Conservation (phyloP, 2,797 vertebrate species). For the Parotocinclus haroldoi region DNA sequence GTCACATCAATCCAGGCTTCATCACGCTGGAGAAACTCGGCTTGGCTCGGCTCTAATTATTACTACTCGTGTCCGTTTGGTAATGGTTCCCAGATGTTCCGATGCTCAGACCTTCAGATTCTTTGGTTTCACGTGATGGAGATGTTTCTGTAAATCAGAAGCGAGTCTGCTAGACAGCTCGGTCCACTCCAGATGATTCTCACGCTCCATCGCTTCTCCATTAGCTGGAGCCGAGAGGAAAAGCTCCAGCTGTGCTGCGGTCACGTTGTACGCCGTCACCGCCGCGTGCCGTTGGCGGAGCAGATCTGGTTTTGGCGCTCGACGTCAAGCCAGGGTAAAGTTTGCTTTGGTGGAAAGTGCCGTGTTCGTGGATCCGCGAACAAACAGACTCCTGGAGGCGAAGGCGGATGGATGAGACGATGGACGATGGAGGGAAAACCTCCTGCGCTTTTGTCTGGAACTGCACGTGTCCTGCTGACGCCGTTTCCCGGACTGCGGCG, state of each 20-base stretch:
- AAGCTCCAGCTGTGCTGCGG: constrained; percentile 11
- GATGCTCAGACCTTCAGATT: not conserved
- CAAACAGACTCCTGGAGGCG: constrained; percentile 2
- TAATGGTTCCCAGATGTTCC: constrained; percentile 31
- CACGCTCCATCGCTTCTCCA: constrained; percentile 10
- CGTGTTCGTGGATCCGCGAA: constrained; percentile 22
- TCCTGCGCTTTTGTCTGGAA: no score
- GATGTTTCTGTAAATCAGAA: constrained; percentile 10
- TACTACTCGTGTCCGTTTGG: no score
- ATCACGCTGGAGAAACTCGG: not conserved
- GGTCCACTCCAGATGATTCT: constrained; percentile 9
- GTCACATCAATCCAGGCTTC: no score
- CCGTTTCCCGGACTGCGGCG: not conserved
- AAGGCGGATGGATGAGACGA: constrained; percentile 3
- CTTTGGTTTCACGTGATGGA: constrained; percentile 3
- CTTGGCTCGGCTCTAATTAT: no score
- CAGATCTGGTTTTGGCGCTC: not conserved
- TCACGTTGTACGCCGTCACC: no score
- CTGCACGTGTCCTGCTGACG: no score
- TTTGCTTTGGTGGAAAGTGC: constrained; percentile 37
- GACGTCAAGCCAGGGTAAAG: constrained; percentile 38
- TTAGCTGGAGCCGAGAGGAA: constrained; percentile 6
- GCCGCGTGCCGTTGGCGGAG: not conserved
- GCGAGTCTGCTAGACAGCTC: constrained; percentile 1
- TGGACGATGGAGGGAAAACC: constrained; percentile 6